phyloP scores from a whole-genome alignment of 2,888 invertebrate species.

The Rotaria magnacalcarata region DNA sequence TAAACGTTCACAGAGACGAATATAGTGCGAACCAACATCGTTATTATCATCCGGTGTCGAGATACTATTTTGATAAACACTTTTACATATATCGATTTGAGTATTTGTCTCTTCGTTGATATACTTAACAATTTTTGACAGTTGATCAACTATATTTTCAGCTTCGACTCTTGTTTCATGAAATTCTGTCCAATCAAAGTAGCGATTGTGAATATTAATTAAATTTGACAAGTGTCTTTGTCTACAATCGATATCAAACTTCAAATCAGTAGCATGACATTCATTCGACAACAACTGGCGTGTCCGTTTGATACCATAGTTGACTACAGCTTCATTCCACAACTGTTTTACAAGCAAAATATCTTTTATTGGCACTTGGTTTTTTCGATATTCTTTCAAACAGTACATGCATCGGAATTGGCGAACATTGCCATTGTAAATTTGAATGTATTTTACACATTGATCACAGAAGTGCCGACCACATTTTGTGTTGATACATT shows the following conservation, averaged over 20 bases:
- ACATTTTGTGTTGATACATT: not conserved
- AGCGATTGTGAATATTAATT: not conserved
- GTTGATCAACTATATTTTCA: not conserved
- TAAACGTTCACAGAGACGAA: not conserved
- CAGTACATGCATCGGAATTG: not conserved
- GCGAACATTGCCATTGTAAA: not conserved
- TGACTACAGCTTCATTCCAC: not conserved
- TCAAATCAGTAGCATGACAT: not conserved
- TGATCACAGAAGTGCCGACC: not conserved
- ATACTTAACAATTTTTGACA: not conserved
- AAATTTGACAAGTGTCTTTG: not conserved
- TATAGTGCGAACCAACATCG: not conserved
- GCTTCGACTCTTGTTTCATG: not conserved
- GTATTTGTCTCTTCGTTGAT: too few species aligned
- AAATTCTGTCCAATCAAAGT: not conserved
- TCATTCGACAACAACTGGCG: not conserved
- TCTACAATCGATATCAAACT: not conserved
- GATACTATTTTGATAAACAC: too few species aligned
- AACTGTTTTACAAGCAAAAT: not conserved
- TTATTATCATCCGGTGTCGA: not conserved
- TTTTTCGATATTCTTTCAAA: not conserved
- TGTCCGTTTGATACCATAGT: not conserved
- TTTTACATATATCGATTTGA: too few species aligned
- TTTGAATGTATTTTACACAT: not conserved
- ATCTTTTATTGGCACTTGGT: not conserved